These are phyloP conservation scores for Spodoptera litura DNA, from an alignment of 1,140 invertebrate species.

Conservation along the genomic window DNA sequence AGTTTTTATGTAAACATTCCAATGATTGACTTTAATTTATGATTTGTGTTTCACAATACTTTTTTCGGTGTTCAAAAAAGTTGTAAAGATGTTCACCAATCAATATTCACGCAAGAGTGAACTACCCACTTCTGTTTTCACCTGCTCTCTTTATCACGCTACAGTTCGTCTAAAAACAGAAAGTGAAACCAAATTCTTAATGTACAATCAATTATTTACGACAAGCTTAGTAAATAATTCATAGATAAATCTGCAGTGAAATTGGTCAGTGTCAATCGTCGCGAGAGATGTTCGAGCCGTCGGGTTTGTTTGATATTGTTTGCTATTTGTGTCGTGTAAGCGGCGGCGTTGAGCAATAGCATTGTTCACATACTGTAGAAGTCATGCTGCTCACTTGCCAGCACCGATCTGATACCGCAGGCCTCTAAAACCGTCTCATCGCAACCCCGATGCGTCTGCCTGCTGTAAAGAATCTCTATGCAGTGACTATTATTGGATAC, in stretches of 20 bases:
- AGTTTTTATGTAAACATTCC: constrained; percentile 21
- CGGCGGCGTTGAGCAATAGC: constrained; percentile 57
- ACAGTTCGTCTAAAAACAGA: constrained; percentile 1
- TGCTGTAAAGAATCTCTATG: constrained; percentile 75
- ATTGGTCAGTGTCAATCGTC: constrained; percentile 28
- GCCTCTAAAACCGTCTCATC: constrained; percentile 76
- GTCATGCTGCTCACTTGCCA: constrained; percentile 76
- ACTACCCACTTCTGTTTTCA: neutral
- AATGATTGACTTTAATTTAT: constrained; percentile 7
- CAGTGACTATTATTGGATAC: constrained; percentile 75
- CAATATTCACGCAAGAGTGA: constrained; percentile 9
- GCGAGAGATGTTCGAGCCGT: neutral
- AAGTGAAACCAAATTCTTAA: constrained; percentile 23
- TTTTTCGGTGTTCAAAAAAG: neutral
- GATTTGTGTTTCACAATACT: neutral
- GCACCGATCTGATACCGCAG: constrained; percentile 64
- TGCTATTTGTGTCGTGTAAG: constrained; percentile 34
- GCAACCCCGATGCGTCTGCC: constrained; percentile 71
- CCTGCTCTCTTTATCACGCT: constrained; percentile 27
- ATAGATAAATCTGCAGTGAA: constrained; percentile 34
- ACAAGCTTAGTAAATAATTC: constrained; percentile 32
- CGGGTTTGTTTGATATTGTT: constrained; percentile 19
- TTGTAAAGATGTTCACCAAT: neutral
- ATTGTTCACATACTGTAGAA: constrained; percentile 81
- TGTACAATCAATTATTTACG: constrained; percentile 29